A percentile compares a stretch with the other conserved stretches of the same genome.
phyloP scores from a whole-genome alignment of 1,140 invertebrate species.

The Brachionus angularis region DNA sequence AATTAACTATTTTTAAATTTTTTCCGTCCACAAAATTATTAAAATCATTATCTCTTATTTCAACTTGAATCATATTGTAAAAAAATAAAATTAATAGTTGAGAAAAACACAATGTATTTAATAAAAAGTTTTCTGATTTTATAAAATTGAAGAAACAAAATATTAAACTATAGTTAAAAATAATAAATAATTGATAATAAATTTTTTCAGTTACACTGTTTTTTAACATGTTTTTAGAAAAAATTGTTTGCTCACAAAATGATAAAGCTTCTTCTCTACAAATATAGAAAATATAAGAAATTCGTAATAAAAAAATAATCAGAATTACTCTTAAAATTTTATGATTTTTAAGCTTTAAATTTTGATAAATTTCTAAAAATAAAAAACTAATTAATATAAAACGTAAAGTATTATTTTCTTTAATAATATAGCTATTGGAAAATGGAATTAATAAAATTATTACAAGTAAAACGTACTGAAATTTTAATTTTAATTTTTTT shows the following conservation, averaged over 20 bases:
- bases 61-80: background rate
- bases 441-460: conserved; percentile 20
- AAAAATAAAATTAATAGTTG: background rate
- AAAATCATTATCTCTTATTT: background rate
- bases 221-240: background rate
- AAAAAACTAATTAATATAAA: background rate
- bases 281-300: conserved; percentile 22
- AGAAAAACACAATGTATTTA: background rate
- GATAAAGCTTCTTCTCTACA: conserved; percentile 26
- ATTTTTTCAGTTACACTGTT: background rate
- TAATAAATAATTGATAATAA: background rate
- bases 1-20: too few species aligned
- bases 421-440: conserved; percentile 24
- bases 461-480: conserved; percentile 8
- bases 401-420: conserved; percentile 19
- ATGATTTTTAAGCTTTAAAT: background rate
- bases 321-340: background rate
- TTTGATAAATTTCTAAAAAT: background rate
- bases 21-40: background rate
- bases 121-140: background rate
- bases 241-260: background rate
- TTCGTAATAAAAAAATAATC: background rate
- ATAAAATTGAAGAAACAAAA: background rate
- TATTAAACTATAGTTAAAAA: background rate
- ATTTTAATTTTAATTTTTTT: too few species aligned